A percentile compares a stretch with the other conserved stretches of the same genome.
Conservation (phyloP, 2,797 vertebrate genomes). For the Scomberomorus guttatus region DNA sequence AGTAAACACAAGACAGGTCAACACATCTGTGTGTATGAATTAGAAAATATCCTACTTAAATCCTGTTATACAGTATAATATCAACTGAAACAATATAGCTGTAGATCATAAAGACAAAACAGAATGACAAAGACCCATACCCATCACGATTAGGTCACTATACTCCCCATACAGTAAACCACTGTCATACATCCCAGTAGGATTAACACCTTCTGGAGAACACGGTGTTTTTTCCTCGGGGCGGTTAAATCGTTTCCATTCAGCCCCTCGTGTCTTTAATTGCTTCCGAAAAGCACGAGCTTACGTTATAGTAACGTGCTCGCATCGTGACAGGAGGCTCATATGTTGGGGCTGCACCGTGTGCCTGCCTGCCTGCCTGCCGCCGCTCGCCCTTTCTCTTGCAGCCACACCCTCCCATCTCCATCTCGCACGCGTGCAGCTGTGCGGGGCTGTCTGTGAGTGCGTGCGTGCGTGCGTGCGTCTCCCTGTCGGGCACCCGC, state of each 20-base stretch:
- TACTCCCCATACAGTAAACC: not conserved
- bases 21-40: too few species aligned
- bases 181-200: not conserved
- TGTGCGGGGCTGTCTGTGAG: conserved; percentile 76
- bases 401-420: conserved; percentile 82
- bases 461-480: conserved; percentile 82
- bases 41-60: not conserved
- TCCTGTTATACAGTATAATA: not conserved
- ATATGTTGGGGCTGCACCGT: conserved; percentile 4
- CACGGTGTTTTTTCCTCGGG: not conserved
- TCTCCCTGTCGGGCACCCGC: conserved; percentile 82
- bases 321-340: conserved; percentile 48
- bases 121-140: not conserved
- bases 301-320: conserved; percentile 56
- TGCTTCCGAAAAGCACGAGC: conserved; percentile 37
- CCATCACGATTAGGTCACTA: not conserved
- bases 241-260: not conserved
- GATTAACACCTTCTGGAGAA: not conserved
- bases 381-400: conserved; percentile 35
- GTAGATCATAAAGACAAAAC: not conserved
- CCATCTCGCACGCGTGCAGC: conserved; percentile 82
- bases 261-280: conserved; percentile 21
- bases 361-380: not conserved
- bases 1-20: too few species aligned
- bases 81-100: not conserved